phyloP scores from a whole-genome alignment of 2,888 invertebrate species.

The Euzetes globulus region DNA sequence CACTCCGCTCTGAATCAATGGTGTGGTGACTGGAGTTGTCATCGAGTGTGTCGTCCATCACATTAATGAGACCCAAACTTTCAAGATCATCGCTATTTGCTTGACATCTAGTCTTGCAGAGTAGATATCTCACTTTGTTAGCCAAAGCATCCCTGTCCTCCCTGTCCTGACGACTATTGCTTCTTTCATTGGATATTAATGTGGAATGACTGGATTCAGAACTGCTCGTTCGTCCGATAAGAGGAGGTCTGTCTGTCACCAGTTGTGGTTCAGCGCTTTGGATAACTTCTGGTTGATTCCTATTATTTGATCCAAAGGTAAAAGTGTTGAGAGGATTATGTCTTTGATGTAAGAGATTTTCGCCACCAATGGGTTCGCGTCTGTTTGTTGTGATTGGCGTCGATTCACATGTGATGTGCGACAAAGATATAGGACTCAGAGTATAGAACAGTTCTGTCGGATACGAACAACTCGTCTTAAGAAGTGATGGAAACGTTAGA shows the following conservation, averaged over 20 bases:
- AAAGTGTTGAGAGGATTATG: neutral
- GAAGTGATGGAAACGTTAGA: neutral
- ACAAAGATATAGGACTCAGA: neutral
- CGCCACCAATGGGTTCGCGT: conserved; percentile 22
- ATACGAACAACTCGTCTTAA: neutral
- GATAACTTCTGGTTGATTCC: neutral
- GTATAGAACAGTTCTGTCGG: conserved; percentile 26
- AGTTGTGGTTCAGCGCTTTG: neutral
- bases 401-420: neutral
- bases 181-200: neutral
- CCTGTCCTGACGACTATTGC: neutral
- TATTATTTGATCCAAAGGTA: no score
- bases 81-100: neutral
- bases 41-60: neutral
- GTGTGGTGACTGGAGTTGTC: neutral
- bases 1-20: neutral
- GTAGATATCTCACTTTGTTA: neutral
- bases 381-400: neutral
- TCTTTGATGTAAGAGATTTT: neutral
- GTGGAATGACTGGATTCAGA: neutral
- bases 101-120: neutral
- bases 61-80: neutral
- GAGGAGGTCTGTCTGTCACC: neutral
- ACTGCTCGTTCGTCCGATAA: conserved; percentile 3
- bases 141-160: conserved; percentile 6